A percentile compares a stretch with the other conserved stretches of the same genome.
Conservation (phyloP, 2,113 vertebrate species). For the Mus spicilegus region DNA sequence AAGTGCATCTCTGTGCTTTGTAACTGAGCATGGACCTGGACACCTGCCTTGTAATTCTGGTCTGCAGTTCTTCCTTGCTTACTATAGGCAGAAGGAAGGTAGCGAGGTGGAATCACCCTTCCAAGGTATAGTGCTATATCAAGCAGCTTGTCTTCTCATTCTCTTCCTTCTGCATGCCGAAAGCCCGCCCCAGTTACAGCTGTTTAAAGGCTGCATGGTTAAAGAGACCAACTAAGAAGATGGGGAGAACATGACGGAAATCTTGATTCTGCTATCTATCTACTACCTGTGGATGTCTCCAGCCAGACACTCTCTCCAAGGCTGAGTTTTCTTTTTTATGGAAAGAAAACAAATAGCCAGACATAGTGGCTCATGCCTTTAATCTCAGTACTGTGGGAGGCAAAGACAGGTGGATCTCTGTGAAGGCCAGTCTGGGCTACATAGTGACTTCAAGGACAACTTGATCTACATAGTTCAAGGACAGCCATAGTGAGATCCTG, state of each 20-base stretch:
- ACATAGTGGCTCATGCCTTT: background rate
- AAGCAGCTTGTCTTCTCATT: background rate
- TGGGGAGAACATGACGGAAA: background rate
- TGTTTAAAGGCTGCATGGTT: background rate
- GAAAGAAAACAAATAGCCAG: background rate
- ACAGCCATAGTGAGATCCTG: background rate
- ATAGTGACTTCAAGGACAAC: background rate
- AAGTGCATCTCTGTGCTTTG: background rate
- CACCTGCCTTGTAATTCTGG: background rate
- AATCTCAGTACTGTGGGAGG: background rate
- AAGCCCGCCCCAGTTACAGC: background rate
- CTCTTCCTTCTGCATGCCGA: no score
- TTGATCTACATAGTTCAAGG: background rate
- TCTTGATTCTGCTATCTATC: background rate
- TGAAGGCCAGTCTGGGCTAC: background rate
- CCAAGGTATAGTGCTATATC: no score
- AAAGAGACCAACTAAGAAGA: background rate
- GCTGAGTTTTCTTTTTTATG: constrained; percentile 11
- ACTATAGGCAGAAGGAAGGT: background rate
- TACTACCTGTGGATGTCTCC: background rate
- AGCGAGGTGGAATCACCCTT: no score
- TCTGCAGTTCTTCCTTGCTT: background rate
- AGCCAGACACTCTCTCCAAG: background rate
- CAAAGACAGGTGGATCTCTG: background rate
- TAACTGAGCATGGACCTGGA: background rate